A percentile compares a stretch with the other conserved stretches of the same genome.
phyloP scores from a whole-genome alignment of 2,888 invertebrate genomes.

The Dasypolia templi region DNA sequence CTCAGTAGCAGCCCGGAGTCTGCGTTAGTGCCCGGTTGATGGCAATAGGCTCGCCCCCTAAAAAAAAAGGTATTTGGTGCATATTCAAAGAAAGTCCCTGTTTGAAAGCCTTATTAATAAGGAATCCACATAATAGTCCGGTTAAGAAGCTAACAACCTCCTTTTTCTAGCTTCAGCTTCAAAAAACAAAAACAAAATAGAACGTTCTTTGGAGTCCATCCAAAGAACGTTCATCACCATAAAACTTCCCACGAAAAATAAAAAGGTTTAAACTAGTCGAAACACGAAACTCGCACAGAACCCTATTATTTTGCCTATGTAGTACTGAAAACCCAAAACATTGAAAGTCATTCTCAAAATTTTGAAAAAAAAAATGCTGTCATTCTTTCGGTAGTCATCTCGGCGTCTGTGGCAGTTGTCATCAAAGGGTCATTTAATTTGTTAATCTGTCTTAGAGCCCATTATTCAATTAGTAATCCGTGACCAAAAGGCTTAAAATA shows the following conservation, averaged over 20 bases:
- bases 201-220: background rate
- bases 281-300: slow-evolving; percentile 6
- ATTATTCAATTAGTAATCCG: slow-evolving; percentile 48
- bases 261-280: background rate
- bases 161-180: background rate
- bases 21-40: too few relatives aligned
- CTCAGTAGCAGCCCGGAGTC: too few relatives aligned
- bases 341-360: background rate
- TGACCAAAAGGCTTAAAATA: slow-evolving; percentile 22
- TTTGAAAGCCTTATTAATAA: background rate
- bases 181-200: too few relatives aligned
- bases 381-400: slow-evolving; percentile 8
- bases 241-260: background rate
- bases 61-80: background rate
- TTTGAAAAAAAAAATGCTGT: background rate
- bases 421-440: slow-evolving; percentile 28
- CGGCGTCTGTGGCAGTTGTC: background rate
- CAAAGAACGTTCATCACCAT: too few relatives aligned
- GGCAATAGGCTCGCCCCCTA: too few relatives aligned
- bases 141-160: too few relatives aligned
- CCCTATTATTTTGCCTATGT: slow-evolving; percentile 6
- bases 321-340: slow-evolving; percentile 10
- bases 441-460: slow-evolving; percentile 20
- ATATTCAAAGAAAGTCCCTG: background rate
- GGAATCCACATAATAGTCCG: background rate